Conservation (phyloP, 2,888 invertebrate species). For the Brachylomia viminalis region DNA sequence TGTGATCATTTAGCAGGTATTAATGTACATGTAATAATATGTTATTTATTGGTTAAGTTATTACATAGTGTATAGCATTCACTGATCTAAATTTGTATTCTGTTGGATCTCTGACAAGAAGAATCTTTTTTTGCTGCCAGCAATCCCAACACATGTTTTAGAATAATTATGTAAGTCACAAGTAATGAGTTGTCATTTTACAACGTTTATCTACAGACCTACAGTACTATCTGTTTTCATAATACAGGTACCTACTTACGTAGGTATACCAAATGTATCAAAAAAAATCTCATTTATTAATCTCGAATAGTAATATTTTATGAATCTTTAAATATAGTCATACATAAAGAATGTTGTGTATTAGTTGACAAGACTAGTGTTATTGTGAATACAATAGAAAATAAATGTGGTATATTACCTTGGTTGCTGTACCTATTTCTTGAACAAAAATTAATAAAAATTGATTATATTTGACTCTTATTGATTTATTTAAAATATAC, state of each 20-base stretch:
- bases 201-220: constrained; percentile 4
- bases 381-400: constrained; percentile 43
- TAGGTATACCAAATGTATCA: constrained; percentile 21
- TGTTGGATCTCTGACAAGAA: constrained; percentile 58
- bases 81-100: constrained; percentile 44
- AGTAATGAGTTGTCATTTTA: constrained; percentile 16
- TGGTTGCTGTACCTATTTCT: constrained; percentile 31
- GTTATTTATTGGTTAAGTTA: constrained; percentile 66
- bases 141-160: constrained; percentile 29
- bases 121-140: constrained; percentile 31
- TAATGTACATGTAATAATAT: constrained; percentile 66
- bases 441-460: constrained; percentile 32
- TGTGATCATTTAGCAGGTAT: constrained; percentile 79
- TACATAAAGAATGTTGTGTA: constrained; percentile 35
- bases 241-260: no score
- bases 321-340: constrained; percentile 38
- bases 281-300: constrained; percentile 18
- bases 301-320: constrained; percentile 29
- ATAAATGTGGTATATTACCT: constrained; percentile 27
- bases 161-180: constrained; percentile 39
- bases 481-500: constrained; percentile 75
- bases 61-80: constrained; percentile 39
- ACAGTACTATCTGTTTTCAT: constrained; percentile 8
- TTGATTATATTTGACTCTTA: constrained; percentile 52
- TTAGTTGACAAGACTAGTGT: constrained; percentile 20